Base-by-base conservation (phyloP, 2,888 invertebrate species). In the Ornithoptera priamus region DNA sequence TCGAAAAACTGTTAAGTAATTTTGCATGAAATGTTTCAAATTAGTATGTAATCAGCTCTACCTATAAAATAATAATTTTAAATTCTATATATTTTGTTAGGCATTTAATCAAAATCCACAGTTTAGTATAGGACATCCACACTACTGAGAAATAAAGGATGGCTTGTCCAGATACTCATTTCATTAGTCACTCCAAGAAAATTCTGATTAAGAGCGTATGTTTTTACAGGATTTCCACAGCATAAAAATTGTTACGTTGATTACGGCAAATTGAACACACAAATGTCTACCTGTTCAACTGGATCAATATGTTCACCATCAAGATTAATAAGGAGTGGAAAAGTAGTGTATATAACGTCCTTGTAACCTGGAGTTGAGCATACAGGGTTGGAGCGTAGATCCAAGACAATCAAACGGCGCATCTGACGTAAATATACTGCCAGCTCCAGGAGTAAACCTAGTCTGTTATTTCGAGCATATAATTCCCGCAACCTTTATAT, bases 401-500 rank as follows among this genome's bases (percentile, higher is more conserved):
- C 92, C 3, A 92, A 75, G 0, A 86, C 75, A 8, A 78, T 75
- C 3, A 92, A 78, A 1, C 87, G 76, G 1, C 84, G 80, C 81
- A 90, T 71, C 71, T 88, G 85, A 8, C 84, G 82, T 87, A 90
- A 85, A 76, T 90, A 92, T 30, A 91, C 85, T 0, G 90, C 89
- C 39, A 92, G 75, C 72, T 92, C 92, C 2, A 92, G 74, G 5
- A 92, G 78, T 59, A 81, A 78, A 69, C 79, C 74, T 1, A 92
- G 71, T 1, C 85, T 78, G 75, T 92, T 92, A 76, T 92, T 92
- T 7, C 90, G 81, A 0, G 79, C 83, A 73, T 88, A 84, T 0
- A 92, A 73, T 72, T 91, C 90, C 18, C 84, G 81, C 36, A 91
- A 79, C 74, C 92, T 92, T 75, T 10, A 56, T 46, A 20, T 20